Evolutionary conservation across 1,140 invertebrate species (phyloP).

Genomic region (Polypedilum pembai): DNA sequence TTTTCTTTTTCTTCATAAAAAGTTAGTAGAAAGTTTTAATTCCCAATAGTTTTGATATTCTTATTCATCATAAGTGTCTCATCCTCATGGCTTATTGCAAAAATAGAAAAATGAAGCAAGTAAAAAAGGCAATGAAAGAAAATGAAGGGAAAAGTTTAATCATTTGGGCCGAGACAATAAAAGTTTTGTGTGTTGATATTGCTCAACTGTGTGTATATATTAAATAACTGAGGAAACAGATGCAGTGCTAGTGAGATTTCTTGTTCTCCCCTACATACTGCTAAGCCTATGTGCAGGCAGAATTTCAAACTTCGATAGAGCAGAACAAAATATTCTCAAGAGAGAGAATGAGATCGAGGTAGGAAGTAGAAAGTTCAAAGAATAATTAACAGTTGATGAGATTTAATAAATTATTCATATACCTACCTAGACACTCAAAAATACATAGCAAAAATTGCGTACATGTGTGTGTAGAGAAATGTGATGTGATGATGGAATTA

Average conservation of each 20-base stretch:
- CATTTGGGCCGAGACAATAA: conserved; percentile 16
- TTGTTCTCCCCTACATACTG: not conserved
- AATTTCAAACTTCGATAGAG: not conserved
- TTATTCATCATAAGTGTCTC: no score
- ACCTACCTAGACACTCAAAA: not conserved
- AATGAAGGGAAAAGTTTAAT: not conserved
- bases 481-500: conserved; percentile 26
- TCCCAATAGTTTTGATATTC: no score
- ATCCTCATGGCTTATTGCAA: no score
- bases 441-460: no score
- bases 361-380: conserved; percentile 20
- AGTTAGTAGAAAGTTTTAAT: no score
- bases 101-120: no score
- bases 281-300: not conserved
- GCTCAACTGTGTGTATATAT: not conserved
- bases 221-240: not conserved
- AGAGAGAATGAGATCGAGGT: not conserved
- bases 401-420: conserved; percentile 28
- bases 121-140: not conserved
- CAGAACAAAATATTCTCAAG: conserved; percentile 8
- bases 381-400: conserved; percentile 28
- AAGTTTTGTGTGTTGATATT: not conserved
- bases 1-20: no score
- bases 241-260: not conserved
- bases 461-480: no score